Base-by-base conservation (phyloP, 1,140 invertebrate species). In the Idris sp. region DNA sequence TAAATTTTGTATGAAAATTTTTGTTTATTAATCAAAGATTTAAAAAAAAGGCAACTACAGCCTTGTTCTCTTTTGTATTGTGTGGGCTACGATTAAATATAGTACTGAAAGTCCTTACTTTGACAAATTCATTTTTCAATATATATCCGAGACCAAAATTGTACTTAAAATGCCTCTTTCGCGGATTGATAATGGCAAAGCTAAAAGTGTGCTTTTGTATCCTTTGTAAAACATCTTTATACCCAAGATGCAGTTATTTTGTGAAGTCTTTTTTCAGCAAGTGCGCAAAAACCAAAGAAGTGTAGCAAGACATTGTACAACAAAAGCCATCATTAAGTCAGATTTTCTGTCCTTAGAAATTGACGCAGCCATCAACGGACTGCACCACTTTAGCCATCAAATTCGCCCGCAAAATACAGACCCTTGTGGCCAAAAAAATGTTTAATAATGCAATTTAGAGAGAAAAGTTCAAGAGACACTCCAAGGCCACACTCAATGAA, bases 391-490 rank as follows among this genome's bases (percentile, higher is more conserved):
- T 35, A 8, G 0, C n/a, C 18, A 1, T 4, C 18, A 18, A 31
- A 54, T 33, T 49, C 48, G 13, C 28, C 13, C 14, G 28, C 7
- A 54, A 65, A 49, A 35, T 13, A n/a, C 22, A 1, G 7, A 25
- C 53, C 53, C 28, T 49, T 7, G 44, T 5, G n/a, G 33, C 56
- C 59, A 28, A 65, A 56, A 65, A 65, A n/a, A 59, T 65, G 59
- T 64, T 73, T 51, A 58, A 65, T 73, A 64, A 73, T 65, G 69
- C 68, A 72, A 72, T 64, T 58, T 43, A 65, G 69, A 65, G 51
- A 49, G 53, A n/a, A n/a, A n/a, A 65, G 59, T 73, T 59, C 36
- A 65, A 65, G 69, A 59, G 53, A 53, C 59, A 65, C 69, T 72
- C 51, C n/a, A n/a, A n/a, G 22, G 43, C 9, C 49, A 22, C 15